Percentiles rank a stretch among this genome's conserved stretches.
These are phyloP conservation scores for Proterorhinus semilunaris DNA, from an alignment of 2,113 vertebrate genomes.

Conservation along the genomic window DNA sequence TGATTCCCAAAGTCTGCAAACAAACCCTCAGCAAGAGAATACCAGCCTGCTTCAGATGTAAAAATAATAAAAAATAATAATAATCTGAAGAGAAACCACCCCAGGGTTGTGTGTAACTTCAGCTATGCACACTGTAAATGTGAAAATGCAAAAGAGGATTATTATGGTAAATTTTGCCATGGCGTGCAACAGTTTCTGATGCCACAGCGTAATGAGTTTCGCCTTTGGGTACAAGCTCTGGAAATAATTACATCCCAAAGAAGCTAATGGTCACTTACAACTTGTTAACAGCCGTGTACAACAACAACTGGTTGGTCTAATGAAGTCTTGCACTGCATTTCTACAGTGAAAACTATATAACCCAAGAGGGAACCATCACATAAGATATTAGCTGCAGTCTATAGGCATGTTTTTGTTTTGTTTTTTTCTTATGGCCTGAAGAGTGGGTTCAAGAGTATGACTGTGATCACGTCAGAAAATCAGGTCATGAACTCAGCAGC, in stretches of 20 bases:
- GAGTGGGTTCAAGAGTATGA: neutral
- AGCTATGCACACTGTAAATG: neutral
- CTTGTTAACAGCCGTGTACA: conserved; percentile 1
- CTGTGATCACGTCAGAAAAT: neutral
- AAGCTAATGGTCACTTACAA: conserved; percentile 1
- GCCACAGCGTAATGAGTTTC: neutral
- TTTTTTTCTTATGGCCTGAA: neutral
- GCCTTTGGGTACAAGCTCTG: neutral
- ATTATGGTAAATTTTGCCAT: conserved; percentile 1
- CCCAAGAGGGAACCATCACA: neutral
- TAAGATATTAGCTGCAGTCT: neutral
- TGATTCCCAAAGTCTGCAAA: neutral
- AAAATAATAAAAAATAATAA: neutral
- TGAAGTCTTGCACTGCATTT: neutral
- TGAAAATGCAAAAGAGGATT: neutral
- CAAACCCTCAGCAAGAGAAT: neutral
- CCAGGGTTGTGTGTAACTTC: no score
- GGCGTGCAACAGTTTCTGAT: conserved; percentile 1
- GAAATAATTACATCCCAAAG: neutral
- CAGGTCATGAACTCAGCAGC: neutral
- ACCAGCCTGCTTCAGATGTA: neutral
- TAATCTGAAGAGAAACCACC: no score
- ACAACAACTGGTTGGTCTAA: neutral
- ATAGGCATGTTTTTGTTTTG: no score
- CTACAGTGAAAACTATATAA: neutral